Conservation (phyloP, 1,140 invertebrate species). For the Psix sp. region DNA sequence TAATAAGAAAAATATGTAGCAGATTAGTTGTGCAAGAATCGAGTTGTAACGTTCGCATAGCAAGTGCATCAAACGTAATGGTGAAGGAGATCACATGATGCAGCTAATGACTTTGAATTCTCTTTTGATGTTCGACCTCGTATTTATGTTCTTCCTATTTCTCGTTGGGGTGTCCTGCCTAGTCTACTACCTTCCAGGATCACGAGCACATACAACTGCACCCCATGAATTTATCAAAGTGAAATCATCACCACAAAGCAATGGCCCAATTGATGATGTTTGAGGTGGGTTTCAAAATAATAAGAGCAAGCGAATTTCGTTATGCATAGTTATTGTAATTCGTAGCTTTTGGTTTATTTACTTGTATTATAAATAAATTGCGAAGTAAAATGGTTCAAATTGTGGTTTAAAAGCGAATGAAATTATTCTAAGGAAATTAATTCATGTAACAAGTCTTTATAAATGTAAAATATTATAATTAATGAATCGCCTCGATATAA, state of each 20-base stretch:
- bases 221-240: conserved; percentile 72
- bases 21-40: conserved; percentile 11
- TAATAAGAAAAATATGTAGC: background rate
- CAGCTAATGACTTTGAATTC: conserved; percentile 89
- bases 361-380: no score
- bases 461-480: no score
- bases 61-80: conserved; percentile 65
- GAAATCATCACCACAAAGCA: conserved; percentile 64
- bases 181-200: conserved; percentile 85
- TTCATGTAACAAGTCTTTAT: no score
- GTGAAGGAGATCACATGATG: conserved; percentile 78
- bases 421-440: no score
- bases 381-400: no score
- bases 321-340: no score
- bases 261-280: conserved; percentile 74
- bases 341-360: no score
- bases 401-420: no score
- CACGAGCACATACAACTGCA: conserved; percentile 69
- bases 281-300: conserved; percentile 67
- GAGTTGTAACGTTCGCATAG: conserved; percentile 24
- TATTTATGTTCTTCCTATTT: conserved; percentile 90
- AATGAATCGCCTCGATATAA: no score
- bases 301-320: no score
- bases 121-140: conserved; percentile 90
- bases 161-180: conserved; percentile 87